Evolutionary conservation across 2,113 vertebrate species (phyloP), one percentile per base, ranked within the genome.

Genomic region (Ranitomeya imitator): DNA sequence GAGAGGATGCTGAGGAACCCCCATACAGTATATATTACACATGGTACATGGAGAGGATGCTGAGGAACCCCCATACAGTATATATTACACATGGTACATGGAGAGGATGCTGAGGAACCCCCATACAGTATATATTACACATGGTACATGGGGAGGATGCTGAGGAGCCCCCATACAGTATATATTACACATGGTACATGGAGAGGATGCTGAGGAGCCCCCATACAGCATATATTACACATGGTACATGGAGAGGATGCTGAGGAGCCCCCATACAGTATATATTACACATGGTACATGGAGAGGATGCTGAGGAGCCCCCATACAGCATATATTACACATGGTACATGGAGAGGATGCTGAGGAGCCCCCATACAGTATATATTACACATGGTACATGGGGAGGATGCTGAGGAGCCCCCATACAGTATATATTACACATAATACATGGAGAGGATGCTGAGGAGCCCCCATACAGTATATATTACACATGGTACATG

Each of bases 121-220:
- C 52, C 61, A 45, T 78, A 12, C 45, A 54, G 57, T 81, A 61
- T 37, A 59, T 59, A 61, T 11, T 21, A 37, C 78, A 80, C 59
- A 16, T 37, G 51, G 45, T 45, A 4, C 31, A 76, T 37, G 73
- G 15, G 18, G 61, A 65, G 84, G 54, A 60, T 6, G 14, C 26
- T 85, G 85, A 69, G 86, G 80, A 87, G 51, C 23, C 10, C 54
- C 52, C 61, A 45, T 78, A 12, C 45, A 54, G 57, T 81, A 61
- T 37, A 59, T 59, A 61, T 11, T 21, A 37, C 78, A 80, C 59
- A 16, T 37, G 51, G 45, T 45, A 4, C 31, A 76, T 37, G 73
- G 15, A 45, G 61, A 65, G 84, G 54, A 60, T 6, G 14, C 26
- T 85, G 85, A 69, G 86, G 80, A 87, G 51, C 23, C 10, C 54